Percentiles rank a stretch among this genome's conserved stretches.
Evolutionary conservation across 2,113 vertebrate genomes (phyloP).

Genomic region (Syngnathus scovelli): DNA sequence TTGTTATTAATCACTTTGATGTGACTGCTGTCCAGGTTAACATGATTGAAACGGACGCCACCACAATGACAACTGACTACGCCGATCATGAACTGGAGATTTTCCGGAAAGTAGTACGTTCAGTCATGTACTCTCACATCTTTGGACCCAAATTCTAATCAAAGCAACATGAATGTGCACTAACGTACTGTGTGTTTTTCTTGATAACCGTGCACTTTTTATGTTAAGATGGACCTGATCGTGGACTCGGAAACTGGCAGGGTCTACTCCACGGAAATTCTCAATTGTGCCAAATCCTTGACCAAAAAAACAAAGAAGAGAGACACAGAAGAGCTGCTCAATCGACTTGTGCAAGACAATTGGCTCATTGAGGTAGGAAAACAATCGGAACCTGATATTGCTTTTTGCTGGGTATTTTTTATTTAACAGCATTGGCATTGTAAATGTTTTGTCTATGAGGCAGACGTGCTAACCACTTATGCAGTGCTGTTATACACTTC

Average conservation of each 20-base stretch:
- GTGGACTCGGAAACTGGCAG: slow-evolving; percentile 82
- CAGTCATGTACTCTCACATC: not conserved
- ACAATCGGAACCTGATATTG: not conserved
- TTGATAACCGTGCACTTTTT: not conserved
- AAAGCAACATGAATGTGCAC: not conserved
- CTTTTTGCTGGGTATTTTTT: not conserved
- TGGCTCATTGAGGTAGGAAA: slow-evolving; percentile 87
- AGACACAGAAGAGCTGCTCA: slow-evolving; percentile 83
- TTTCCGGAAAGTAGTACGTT: slow-evolving; percentile 87
- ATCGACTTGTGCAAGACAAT: slow-evolving; percentile 83
- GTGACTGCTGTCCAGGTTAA: slow-evolving; percentile 77
- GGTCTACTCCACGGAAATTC: slow-evolving; percentile 84
- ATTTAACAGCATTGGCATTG: not conserved
- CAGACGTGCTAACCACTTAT: not conserved
- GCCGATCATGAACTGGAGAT: slow-evolving; percentile 91
- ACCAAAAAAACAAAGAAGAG: slow-evolving; percentile 91
- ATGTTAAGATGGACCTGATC: slow-evolving; percentile 84
- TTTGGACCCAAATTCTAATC: not conserved
- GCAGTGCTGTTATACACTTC: too few species aligned
- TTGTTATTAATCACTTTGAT: not conserved
- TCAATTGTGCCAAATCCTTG: slow-evolving; percentile 84
- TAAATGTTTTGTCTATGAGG: too few species aligned
- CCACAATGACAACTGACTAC: slow-evolving; percentile 90
- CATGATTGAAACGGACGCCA: slow-evolving; percentile 81
- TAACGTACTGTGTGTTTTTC: not conserved